phyloP scores from a whole-genome alignment of 2,888 invertebrate species.

The Platynereis dumerilii region DNA sequence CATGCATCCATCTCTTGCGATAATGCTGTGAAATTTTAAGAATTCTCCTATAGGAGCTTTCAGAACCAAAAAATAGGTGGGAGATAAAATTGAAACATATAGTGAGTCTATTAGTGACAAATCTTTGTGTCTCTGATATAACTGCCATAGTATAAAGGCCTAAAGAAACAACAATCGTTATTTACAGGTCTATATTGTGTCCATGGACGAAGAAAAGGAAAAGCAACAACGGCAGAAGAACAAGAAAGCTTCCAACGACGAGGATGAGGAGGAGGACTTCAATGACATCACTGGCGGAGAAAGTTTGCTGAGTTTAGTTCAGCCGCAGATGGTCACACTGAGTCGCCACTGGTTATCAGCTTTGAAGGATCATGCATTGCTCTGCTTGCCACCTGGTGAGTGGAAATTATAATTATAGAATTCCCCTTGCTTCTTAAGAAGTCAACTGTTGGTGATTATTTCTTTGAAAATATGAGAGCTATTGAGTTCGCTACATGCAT shows the following conservation, averaged over 20 bases:
- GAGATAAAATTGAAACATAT: no score
- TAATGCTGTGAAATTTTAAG: no score
- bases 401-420: no score
- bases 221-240: constrained; percentile 59
- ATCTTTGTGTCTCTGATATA: no score
- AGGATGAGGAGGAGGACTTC: constrained; percentile 73
- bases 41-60: no score
- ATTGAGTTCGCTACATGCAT: not conserved
- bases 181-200: constrained; percentile 82
- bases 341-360: constrained; percentile 96
- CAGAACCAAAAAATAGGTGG: no score
- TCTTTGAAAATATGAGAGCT: not conserved
- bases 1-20: no score
- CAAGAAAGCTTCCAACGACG: constrained; percentile 37
- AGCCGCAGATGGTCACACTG: constrained; percentile 89
- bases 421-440: no score
- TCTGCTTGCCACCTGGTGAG: constrained; percentile 77
- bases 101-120: no score
- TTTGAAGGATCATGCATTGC: constrained; percentile 90
- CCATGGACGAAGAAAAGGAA: constrained; percentile 70
- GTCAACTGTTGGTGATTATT: not conserved
- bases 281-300: constrained; percentile 67
- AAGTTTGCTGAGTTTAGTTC: constrained; percentile 83
- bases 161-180: no score
- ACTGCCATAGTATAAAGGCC: no score